Percentiles rank a stretch among this genome's conserved stretches.
Evolutionary conservation across 2,797 vertebrate species (phyloP).

Genomic region (Potorous gilbertii): DNA sequence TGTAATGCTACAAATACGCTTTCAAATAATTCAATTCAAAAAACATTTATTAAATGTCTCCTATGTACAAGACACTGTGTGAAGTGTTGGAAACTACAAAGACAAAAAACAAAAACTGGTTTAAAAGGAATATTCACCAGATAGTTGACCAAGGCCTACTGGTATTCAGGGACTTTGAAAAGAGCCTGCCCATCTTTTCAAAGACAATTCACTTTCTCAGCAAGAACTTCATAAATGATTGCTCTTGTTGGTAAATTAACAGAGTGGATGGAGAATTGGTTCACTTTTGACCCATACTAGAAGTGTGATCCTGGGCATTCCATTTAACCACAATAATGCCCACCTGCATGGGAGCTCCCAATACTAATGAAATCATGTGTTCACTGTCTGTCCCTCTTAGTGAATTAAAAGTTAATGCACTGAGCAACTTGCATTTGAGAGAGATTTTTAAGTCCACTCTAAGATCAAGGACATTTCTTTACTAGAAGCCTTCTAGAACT

Average conservation of each 20-base stretch:
- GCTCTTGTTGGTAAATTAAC: not conserved
- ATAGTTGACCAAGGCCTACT: conserved; percentile 15
- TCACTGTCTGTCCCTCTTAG: not conserved
- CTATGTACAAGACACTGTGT: not conserved
- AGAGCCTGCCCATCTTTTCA: conserved; percentile 19
- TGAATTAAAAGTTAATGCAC: conserved; percentile 17
- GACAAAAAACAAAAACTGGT: not conserved
- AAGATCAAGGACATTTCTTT: conserved; percentile 25
- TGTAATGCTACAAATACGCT: not conserved
- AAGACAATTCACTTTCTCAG: conserved; percentile 1
- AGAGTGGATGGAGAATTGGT: not conserved
- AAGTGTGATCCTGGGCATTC: not conserved
- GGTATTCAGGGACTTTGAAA: not conserved
- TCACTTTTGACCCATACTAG: not conserved
- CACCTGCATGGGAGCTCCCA: not conserved
- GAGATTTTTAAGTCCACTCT: conserved; percentile 26
- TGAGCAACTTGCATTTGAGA: conserved; percentile 20
- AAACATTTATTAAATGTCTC: not conserved
- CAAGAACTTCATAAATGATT: not conserved
- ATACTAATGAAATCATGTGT: not conserved
- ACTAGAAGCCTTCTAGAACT: conserved; percentile 41
- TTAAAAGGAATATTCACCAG: conserved; percentile 24
- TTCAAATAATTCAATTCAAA: not conserved
- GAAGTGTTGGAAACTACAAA: not conserved
- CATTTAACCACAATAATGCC: not conserved